Conservation (phyloP, 2,797 vertebrate genomes). For the Clarias platycephalus region DNA sequence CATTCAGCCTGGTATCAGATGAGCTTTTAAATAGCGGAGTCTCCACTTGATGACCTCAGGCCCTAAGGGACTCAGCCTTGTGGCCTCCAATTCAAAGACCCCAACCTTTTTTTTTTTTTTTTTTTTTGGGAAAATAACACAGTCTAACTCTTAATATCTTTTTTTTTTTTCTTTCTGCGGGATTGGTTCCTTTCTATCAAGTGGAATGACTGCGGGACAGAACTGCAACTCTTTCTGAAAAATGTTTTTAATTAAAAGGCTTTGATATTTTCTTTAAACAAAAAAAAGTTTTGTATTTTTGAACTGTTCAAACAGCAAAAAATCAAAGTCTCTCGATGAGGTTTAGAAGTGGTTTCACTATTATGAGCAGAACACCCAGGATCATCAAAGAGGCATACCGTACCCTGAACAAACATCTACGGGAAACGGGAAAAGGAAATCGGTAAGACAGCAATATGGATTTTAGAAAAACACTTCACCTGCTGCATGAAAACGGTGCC, state of each 20-base stretch:
- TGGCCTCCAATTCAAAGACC: constrained; percentile 65
- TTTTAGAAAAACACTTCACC: background rate
- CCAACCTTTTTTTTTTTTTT: constrained; percentile 50
- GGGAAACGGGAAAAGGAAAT: background rate
- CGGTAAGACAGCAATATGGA: background rate
- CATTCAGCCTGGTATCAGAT: constrained; percentile 78
- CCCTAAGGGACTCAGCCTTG: constrained; percentile 67
- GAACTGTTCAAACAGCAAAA: constrained; percentile 53
- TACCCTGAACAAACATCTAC: background rate
- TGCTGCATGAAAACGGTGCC: background rate
- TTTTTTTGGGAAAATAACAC: constrained; percentile 25
- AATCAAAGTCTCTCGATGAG: background rate
- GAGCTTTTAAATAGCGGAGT: constrained; percentile 80
- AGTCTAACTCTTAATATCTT: constrained; percentile 37
- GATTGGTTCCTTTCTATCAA: constrained; percentile 39
- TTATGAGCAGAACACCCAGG: constrained; percentile 6
- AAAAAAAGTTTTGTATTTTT: constrained; percentile 54
- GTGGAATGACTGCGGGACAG: constrained; percentile 58
- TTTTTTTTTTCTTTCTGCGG: constrained; percentile 48
- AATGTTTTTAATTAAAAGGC: constrained; percentile 75
- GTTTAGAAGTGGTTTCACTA: background rate
- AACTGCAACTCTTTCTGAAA: constrained; percentile 75
- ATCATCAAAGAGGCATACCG: background rate
- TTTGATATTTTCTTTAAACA: constrained; percentile 69
- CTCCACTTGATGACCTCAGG: constrained; percentile 73